These are phyloP conservation scores for Temnothorax nylanderi DNA, from an alignment of 1,140 invertebrate species.

Conservation along the genomic window DNA sequence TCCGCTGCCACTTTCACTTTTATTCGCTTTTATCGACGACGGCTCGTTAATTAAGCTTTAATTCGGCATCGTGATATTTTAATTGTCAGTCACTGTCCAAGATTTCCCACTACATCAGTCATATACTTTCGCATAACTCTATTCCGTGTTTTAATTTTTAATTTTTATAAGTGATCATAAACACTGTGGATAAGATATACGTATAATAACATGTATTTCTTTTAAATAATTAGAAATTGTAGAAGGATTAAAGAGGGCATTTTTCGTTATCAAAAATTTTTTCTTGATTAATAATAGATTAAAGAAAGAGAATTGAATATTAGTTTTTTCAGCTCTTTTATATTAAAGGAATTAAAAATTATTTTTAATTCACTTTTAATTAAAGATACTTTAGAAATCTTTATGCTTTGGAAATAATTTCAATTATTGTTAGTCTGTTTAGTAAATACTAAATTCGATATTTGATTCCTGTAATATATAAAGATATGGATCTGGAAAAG, in stretches of 20 bases:
- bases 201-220: neutral
- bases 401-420: neutral
- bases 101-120: neutral
- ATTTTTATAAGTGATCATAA: neutral
- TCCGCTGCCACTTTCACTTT: slow-evolving; percentile 61
- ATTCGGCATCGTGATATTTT: slow-evolving; percentile 18
- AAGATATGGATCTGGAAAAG: neutral
- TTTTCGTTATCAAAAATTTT: neutral
- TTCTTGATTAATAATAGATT: too few relatives aligned
- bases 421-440: neutral
- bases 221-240: slow-evolving; percentile 1
- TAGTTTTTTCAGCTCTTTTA: too few relatives aligned
- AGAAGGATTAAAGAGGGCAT: neutral
- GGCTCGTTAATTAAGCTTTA: slow-evolving; percentile 51
- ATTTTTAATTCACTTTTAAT: neutral
- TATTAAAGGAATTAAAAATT: too few relatives aligned
- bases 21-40: slow-evolving; percentile 30
- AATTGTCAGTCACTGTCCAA: slow-evolving; percentile 15
- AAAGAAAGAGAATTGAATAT: too few relatives aligned
- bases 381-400: neutral
- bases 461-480: neutral
- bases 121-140: neutral
- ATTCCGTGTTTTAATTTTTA: neutral
- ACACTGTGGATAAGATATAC: too few relatives aligned
- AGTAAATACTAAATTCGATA: neutral